These are phyloP conservation scores for Drosophila nikananu DNA, from an alignment of 1,140 invertebrate genomes.

Conservation along the genomic window DNA sequence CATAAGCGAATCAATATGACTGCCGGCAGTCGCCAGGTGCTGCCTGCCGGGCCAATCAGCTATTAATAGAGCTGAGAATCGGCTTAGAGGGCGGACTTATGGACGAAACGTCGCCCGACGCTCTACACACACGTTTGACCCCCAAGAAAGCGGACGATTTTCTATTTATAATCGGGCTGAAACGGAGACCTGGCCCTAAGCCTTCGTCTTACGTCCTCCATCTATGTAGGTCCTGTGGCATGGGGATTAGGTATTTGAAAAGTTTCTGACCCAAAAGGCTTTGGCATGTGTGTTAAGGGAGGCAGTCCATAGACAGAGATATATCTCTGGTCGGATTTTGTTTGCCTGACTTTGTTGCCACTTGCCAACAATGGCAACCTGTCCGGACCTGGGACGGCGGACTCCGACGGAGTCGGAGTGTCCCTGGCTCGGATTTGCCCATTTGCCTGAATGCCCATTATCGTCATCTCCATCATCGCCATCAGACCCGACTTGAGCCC, in stretches of 20 bases:
- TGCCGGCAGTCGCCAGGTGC: slow-evolving; percentile 52
- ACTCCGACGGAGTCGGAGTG: slow-evolving; percentile 13
- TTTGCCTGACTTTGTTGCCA: slow-evolving; percentile 82
- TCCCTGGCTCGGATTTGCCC: slow-evolving; percentile 57
- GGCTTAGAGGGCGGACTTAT: slow-evolving; percentile 60
- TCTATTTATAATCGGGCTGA: slow-evolving; percentile 52
- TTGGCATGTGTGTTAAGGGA: slow-evolving; percentile 39
- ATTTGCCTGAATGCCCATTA: slow-evolving; percentile 80
- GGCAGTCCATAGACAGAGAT: slow-evolving; percentile 61
- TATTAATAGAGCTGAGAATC: slow-evolving; percentile 66
- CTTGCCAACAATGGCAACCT: slow-evolving; percentile 78
- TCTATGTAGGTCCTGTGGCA: slow-evolving; percentile 51
- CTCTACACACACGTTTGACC: slow-evolving; percentile 17
- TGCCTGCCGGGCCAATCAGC: slow-evolving; percentile 52
- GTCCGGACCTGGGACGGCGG: slow-evolving; percentile 18
- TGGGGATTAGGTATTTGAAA: slow-evolving; percentile 81
- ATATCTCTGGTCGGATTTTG: slow-evolving; percentile 65
- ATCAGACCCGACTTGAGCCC: slow-evolving; percentile 41
- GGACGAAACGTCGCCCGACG: slow-evolving; percentile 26
- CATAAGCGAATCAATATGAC: slow-evolving; percentile 63
- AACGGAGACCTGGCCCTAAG: slow-evolving; percentile 38
- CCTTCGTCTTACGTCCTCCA: slow-evolving; percentile 42
- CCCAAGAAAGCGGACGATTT: slow-evolving; percentile 33
- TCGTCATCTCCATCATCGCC: slow-evolving; percentile 70
- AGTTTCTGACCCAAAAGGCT: slow-evolving; percentile 81